These are phyloP conservation scores for Ormyrus thymus DNA, from an alignment of 2,888 invertebrate genomes.

Conservation along the genomic window DNA sequence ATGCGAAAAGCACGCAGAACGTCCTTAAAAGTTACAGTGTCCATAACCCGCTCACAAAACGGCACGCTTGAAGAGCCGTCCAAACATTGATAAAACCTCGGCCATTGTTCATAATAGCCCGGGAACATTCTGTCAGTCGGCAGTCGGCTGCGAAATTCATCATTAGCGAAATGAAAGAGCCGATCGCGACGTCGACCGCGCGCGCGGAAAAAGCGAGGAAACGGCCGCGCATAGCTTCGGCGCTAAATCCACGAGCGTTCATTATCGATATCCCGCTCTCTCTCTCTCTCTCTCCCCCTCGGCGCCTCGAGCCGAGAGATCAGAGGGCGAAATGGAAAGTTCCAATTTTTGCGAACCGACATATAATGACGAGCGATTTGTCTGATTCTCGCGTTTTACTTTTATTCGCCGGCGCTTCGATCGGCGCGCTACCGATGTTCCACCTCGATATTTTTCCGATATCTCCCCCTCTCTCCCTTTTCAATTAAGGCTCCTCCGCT, in stretches of 20 bases:
- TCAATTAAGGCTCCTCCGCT: too few species aligned
- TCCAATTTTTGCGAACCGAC: slow-evolving; percentile 16
- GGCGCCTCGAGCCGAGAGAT: not conserved
- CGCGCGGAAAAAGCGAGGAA: too few species aligned
- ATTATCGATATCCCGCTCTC: slow-evolving; percentile 28
- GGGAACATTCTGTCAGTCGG: too few species aligned
- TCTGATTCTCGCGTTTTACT: slow-evolving; percentile 12
- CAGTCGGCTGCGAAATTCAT: not conserved
- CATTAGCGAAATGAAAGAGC: slow-evolving; percentile 14
- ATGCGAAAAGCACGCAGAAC: too few species aligned
- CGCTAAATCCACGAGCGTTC: slow-evolving; percentile 23
- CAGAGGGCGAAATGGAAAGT: slow-evolving; percentile 11
- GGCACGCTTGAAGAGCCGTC: too few species aligned
- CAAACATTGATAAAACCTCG: too few species aligned
- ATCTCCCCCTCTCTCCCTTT: too few species aligned
- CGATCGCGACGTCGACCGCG: not conserved
- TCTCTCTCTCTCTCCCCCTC: too few species aligned
- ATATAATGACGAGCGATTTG: slow-evolving; percentile 23
- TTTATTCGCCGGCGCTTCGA: not conserved
- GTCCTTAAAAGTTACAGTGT: too few species aligned
- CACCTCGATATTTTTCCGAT: too few species aligned
- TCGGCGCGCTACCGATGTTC: not conserved
- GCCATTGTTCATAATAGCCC: too few species aligned
- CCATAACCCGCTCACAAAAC: too few species aligned
- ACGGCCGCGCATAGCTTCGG: not conserved